Evolutionary conservation across 2,113 vertebrate species (phyloP).

Genomic region (Oreochromis tanganicae): DNA sequence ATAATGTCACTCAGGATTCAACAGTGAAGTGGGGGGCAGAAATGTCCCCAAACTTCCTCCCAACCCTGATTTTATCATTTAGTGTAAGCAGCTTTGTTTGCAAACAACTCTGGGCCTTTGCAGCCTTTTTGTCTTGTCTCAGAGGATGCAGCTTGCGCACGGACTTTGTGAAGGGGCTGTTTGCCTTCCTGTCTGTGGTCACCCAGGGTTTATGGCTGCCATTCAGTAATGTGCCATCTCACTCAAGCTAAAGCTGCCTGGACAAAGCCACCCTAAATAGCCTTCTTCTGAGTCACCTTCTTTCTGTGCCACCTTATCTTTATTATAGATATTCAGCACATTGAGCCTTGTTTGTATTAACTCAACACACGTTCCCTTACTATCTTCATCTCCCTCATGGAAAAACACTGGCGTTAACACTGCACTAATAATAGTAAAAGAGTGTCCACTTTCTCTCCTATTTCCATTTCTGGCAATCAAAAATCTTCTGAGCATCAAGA

Average conservation of each 20-base stretch:
- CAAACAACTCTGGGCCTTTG: neutral
- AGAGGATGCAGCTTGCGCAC: constrained; percentile 46
- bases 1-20: neutral
- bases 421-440: neutral
- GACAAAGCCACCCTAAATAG: constrained; percentile 15
- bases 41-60: constrained; percentile 24
- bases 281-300: constrained; percentile 24
- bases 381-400: constrained; percentile 15
- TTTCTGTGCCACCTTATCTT: constrained; percentile 16
- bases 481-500: neutral
- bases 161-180: constrained; percentile 43
- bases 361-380: neutral
- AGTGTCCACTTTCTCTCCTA: neutral
- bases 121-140: constrained; percentile 16
- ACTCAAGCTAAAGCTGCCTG: constrained; percentile 1
- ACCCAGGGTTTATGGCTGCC: constrained; percentile 63
- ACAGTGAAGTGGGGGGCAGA: neutral
- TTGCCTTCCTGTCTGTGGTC: constrained; percentile 65
- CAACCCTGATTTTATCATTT: neutral
- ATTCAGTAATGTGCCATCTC: constrained; percentile 52
- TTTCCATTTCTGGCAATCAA: constrained; percentile 6
- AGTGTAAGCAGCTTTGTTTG: constrained; percentile 9
- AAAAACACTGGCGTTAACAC: constrained; percentile 34
- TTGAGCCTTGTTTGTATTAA: constrained; percentile 2
- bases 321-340: constrained; percentile 18